Evolutionary conservation across 2,888 invertebrate species (phyloP), one percentile per base, ranked within the genome.

Genomic region (Drosophila cognata): DNA sequence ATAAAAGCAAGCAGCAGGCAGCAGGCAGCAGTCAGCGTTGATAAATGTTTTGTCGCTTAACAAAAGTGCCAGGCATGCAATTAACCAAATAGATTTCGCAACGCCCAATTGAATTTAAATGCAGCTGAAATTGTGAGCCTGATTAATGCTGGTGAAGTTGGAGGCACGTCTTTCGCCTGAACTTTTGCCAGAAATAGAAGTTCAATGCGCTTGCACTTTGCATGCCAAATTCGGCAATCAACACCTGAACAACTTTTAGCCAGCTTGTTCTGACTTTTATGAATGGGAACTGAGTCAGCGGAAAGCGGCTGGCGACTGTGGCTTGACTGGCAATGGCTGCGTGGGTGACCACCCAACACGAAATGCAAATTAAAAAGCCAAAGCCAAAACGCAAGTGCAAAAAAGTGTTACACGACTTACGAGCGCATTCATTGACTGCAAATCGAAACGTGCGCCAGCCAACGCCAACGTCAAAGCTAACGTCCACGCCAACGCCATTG

Each of bases 351-450:
- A 86, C 77, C 77, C 88, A 71, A 82, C 85, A 85, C 70, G 69
- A 86, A 86, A 86, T 86, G 90, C 89, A 86, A 90, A 88, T 86
- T 86, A 85, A 66, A 74, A 74, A 79, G 66, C 64, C 69, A 77
- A 72, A 81, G 69, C 64, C 63, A 66, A 73, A 78, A 74, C 53
- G 55, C 74, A 73, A 84, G 64, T 72, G 64, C 66, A 72, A 84
- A 84, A 87, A 87, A 88, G 73, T 88, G 89, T 88, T 88, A 70
- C 85, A 89, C 85, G 90, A 85, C 74, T 89, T 88, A 78, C 89
- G 82, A 87, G 82, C 84, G 59, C 90, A 77, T 85, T 88, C 84
- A 85, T 85, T 89, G 90, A 89, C 90, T 85, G 86, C 69, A 85
- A 89, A 85, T 88, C 86, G 86, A 85, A 85, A 89, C 84, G 84